Percentiles rank a stretch among this genome's conserved stretches.
Conservation (phyloP, 2,888 invertebrate genomes). For the Junonia oenone region DNA sequence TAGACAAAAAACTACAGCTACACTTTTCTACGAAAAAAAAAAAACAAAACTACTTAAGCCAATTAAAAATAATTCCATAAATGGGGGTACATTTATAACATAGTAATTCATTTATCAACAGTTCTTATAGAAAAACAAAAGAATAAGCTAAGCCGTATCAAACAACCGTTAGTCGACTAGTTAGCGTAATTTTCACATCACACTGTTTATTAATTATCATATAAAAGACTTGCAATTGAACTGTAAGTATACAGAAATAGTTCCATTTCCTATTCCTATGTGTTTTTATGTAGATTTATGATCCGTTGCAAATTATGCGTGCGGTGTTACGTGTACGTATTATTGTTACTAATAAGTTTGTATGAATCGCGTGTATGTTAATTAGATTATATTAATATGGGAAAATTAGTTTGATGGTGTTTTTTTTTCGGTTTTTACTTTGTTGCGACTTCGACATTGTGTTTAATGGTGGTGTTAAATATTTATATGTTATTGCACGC, state of each 20-base stretch:
- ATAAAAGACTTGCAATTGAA: conserved; percentile 6
- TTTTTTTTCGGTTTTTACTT: not conserved
- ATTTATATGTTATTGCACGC: not conserved
- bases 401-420: not conserved
- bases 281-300: conserved; percentile 10
- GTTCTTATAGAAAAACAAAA: not conserved
- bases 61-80: not conserved
- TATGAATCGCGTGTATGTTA: not conserved
- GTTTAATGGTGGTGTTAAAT: not conserved
- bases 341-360: not conserved
- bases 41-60: too few relatives aligned
- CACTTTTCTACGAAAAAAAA: too few relatives aligned
- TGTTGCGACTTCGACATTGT: not conserved
- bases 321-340: not conserved
- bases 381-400: not conserved
- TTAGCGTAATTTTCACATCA: conserved; percentile 13
- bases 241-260: not conserved
- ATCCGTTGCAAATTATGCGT: conserved; percentile 15
- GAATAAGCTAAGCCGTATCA: conserved; percentile 5
- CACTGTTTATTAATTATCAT: conserved; percentile 7
- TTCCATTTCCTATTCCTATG: not conserved
- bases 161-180: conserved; percentile 6
- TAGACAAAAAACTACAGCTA: too few relatives aligned
- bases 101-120: not conserved
- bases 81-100: not conserved